These are phyloP conservation scores for Cotesia congregata DNA, from an alignment of 2,888 invertebrate genomes.

Conservation along the genomic window DNA sequence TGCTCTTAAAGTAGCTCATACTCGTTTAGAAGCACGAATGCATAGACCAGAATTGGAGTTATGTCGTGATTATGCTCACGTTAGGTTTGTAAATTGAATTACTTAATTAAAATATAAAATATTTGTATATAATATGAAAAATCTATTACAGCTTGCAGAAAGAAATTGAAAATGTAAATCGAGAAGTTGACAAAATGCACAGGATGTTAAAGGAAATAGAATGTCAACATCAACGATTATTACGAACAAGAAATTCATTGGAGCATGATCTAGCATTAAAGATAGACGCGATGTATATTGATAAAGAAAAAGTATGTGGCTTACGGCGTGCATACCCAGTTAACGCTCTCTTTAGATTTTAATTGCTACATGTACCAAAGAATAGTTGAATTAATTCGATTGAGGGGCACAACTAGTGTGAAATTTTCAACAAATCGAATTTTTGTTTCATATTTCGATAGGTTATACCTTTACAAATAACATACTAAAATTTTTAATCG, in stretches of 20 bases:
- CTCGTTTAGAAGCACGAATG: conserved; percentile 88
- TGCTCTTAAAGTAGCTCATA: conserved; percentile 88
- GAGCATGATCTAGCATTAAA: conserved; percentile 90
- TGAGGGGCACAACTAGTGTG: too few relatives aligned
- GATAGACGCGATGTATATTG: conserved; percentile 91
- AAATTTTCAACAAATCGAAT: too few relatives aligned
- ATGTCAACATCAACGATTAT: conserved; percentile 86
- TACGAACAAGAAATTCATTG: conserved; percentile 85
- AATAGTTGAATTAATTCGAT: neutral
- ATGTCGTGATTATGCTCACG: conserved; percentile 88
- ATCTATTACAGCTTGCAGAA: conserved; percentile 78
- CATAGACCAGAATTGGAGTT: conserved; percentile 91
- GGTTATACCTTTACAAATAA: too few relatives aligned
- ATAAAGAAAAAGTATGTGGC: conserved; percentile 95
- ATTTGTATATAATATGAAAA: conserved; percentile 2
- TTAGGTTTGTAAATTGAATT: conserved; percentile 73
- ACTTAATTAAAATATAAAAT: neutral
- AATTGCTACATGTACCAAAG: conserved; percentile 52
- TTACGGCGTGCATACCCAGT: conserved; percentile 92
- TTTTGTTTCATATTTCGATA: too few relatives aligned
- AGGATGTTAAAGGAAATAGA: conserved; percentile 87
- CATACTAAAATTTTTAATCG: too few relatives aligned
- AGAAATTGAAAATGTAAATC: conserved; percentile 89
- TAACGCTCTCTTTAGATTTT: conserved; percentile 85
- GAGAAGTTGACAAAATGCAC: conserved; percentile 85